Conservation (phyloP, 1,140 invertebrate species). For the Orchesella cincta region DNA sequence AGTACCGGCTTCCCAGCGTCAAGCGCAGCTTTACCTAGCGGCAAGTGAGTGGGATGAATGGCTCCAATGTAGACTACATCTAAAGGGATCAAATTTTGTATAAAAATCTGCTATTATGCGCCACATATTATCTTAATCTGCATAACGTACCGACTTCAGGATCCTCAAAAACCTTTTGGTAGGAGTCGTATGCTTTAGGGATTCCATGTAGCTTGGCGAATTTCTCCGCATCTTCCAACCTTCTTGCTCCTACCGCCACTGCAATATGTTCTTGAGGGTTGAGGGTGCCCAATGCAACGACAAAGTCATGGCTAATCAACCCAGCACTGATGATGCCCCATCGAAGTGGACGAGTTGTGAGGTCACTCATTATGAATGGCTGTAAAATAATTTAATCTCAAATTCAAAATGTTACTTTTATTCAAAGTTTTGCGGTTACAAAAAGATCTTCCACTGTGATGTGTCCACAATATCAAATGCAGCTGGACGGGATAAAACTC, state of each 20-base stretch:
- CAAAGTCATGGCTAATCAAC: constrained; percentile 78
- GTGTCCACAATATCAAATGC: no score
- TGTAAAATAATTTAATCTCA: no score
- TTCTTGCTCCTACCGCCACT: constrained; percentile 73
- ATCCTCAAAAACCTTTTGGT: constrained; percentile 73
- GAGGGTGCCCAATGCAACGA: constrained; percentile 68
- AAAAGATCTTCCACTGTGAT: no score
- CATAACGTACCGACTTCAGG: constrained; percentile 68
- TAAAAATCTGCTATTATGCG: background rate
- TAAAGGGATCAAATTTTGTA: constrained; percentile 52
- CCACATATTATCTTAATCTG: background rate
- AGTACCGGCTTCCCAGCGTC: constrained; percentile 77
- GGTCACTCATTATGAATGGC: no score
- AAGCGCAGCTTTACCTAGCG: constrained; percentile 68
- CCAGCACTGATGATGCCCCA: constrained; percentile 76
- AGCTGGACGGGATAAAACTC: no score
- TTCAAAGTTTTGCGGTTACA: no score
- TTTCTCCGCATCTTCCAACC: constrained; percentile 67
- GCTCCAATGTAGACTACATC: constrained; percentile 78
- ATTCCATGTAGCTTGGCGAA: constrained; percentile 75
- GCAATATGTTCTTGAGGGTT: constrained; percentile 67
- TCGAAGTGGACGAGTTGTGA: constrained; percentile 53
- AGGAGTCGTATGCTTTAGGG: constrained; percentile 70
- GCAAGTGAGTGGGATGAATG: constrained; percentile 70
- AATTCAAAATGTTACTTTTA: no score